These are phyloP conservation scores for Caenorhabditis becei DNA, from an alignment of 2,888 invertebrate genomes.

Conservation along the genomic window DNA sequence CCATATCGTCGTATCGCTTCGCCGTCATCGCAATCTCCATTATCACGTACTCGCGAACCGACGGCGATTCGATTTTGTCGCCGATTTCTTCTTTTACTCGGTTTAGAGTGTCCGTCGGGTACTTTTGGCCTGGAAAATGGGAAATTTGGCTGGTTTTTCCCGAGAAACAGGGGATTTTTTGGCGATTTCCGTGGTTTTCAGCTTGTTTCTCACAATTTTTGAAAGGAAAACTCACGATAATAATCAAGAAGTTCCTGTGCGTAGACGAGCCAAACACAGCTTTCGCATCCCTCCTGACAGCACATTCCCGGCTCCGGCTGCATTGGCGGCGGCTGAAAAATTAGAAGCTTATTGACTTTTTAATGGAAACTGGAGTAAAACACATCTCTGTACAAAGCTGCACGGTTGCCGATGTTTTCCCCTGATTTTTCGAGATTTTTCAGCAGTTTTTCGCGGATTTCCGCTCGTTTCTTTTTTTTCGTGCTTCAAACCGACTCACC, in stretches of 20 bases:
- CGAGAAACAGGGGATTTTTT: no score
- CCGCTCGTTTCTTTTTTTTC: not conserved
- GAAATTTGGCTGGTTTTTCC: no score
- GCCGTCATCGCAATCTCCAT: constrained; percentile 47
- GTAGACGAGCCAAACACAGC: constrained; percentile 77
- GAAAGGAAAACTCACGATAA: constrained; percentile 53
- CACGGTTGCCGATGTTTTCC: not conserved
- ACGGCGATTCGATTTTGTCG: constrained; percentile 58
- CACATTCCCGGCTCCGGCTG: constrained; percentile 64
- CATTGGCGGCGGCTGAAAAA: constrained; percentile 41
- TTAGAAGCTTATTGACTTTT: not conserved
- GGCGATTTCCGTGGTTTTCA: no score
- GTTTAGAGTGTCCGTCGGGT: constrained; percentile 28
- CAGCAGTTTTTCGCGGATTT: not conserved
- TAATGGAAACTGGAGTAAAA: no score
- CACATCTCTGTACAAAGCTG: no score
- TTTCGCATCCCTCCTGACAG: constrained; percentile 76
- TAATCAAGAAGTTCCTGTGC: constrained; percentile 72
- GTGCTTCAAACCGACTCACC: constrained; percentile 14
- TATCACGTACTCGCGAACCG: constrained; percentile 53
- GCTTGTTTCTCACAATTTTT: no score
- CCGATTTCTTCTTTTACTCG: constrained; percentile 44
- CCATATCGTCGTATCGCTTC: constrained; percentile 42
- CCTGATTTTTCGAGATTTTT: not conserved
- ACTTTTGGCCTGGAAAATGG: constrained; percentile 41